Conservation (phyloP, 1,140 invertebrate species). For the Drosophila arizonae region DNA sequence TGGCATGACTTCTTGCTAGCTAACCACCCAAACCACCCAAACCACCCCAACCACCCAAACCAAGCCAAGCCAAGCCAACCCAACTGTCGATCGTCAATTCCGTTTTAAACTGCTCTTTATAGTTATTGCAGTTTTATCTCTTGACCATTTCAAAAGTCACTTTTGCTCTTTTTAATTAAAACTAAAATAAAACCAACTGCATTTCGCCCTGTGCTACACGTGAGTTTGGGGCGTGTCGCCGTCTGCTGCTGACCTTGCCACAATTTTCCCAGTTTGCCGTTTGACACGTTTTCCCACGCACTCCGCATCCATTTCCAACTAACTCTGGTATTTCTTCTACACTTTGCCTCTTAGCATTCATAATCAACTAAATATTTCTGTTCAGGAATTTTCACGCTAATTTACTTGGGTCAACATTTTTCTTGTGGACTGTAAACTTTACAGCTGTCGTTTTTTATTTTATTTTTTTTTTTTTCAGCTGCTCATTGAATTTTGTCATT, state of each 20-base stretch:
- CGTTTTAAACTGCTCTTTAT: constrained; percentile 61
- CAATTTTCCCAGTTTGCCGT: background rate
- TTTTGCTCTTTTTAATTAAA: constrained; percentile 71
- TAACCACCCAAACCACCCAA: constrained; percentile 2
- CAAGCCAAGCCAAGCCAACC: background rate
- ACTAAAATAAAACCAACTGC: constrained; percentile 57
- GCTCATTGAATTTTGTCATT: constrained; percentile 1
- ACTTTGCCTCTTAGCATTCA: too few species aligned
- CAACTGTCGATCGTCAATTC: constrained; percentile 31
- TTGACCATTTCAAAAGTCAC: constrained; percentile 72
- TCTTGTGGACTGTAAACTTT: constrained; percentile 17
- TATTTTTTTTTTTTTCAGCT: constrained; percentile 14
- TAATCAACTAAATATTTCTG: background rate
- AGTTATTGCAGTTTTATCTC: constrained; percentile 78
- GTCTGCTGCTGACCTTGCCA: constrained; percentile 16
- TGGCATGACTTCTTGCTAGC: background rate
- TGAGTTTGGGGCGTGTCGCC: constrained; percentile 43
- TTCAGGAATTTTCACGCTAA: constrained; percentile 50
- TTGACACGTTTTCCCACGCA: constrained; percentile 48
- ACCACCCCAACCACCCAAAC: background rate
- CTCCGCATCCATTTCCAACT: background rate
- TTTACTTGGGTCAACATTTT: constrained; percentile 45
- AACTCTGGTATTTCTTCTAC: background rate
- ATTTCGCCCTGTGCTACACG: constrained; percentile 36
- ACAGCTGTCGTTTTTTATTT: constrained; percentile 14